Evolutionary conservation across 2,797 vertebrate genomes (phyloP).

Genomic region (Myoxocephalus aenaeus): DNA sequence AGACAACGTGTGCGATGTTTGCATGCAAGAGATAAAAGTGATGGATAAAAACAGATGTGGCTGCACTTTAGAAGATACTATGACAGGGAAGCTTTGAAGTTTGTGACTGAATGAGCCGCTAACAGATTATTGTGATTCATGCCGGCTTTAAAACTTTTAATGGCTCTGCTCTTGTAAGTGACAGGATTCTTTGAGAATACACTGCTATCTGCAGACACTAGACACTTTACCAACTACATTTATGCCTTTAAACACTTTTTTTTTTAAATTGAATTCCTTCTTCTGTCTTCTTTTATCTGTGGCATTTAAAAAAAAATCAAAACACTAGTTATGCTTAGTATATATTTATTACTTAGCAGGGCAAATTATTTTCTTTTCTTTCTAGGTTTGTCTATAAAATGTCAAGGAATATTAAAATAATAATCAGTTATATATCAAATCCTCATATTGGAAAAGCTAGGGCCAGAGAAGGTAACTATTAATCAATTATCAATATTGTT

Average conservation of each 20-base stretch:
- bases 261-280: not conserved
- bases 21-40: slow-evolving; percentile 36
- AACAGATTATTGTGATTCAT: slow-evolving; percentile 43
- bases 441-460: not conserved
- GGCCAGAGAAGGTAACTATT: not conserved
- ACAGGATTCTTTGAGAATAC: slow-evolving; percentile 14
- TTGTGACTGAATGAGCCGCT: slow-evolving; percentile 38
- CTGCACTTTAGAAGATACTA: slow-evolving; percentile 26
- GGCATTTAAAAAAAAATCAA: not conserved
- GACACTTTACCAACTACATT: not conserved
- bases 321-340: not conserved
- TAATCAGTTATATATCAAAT: not conserved
- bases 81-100: slow-evolving; percentile 47
- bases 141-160: slow-evolving; percentile 31
- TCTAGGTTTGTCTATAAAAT: not conserved
- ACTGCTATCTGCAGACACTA: slow-evolving; percentile 1
- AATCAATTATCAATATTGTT: not conserved
- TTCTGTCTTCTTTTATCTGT: not conserved
- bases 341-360: not conserved
- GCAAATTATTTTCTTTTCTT: not conserved
- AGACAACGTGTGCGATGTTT: slow-evolving; percentile 15
- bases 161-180: slow-evolving; percentile 24
- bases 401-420: not conserved
- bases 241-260: not conserved
- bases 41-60: slow-evolving; percentile 43